Base-by-base conservation (phyloP, 2,797 vertebrate species). In the Phrynocephalus guinanensis region DNA sequence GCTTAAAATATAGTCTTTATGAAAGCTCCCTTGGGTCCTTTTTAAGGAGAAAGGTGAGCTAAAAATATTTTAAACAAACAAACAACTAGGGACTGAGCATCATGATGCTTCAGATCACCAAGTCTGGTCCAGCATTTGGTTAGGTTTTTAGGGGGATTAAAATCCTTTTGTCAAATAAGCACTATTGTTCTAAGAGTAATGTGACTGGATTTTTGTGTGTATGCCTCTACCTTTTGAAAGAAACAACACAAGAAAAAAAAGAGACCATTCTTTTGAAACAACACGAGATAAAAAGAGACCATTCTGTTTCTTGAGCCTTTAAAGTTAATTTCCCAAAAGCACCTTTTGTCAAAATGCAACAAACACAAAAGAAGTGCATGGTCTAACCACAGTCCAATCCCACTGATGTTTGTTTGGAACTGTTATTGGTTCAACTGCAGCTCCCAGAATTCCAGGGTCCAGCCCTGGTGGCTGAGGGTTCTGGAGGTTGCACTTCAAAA, bases 151-250 rank as follows among this genome's bases (percentile, higher is more conserved):
- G 13, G 52, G 52, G 52, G 13, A 13, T 9, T 9, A 13, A 56
- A 56, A 7, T 79, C 8, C 44, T 87, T 92, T 84, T 84, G 52
- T 84, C 92, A 48, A 9, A 5, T 30, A 90, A 90, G 50, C 7
- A 48, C 73, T 67, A 89, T 56, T 91, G 52, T 91, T 93, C 86
- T 88, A 76, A 87, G 91, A 94, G 77, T 1, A n/a, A 13, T 52
- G 48, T 86, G 76, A 84, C 4, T 88, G 52, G 73, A 88, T 79
- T 33, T 79, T 56, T 44, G 80, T 72, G 30, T 56, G 9, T 56
- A 13, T 15, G 50, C 79, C 18, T 82, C 75, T n/a, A n/a, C 33
- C 76, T 33, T 84, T 79, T 56, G 33, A 33, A 33, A 33, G 82
- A 70, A 85, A n/a, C 16, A 76, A 76, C 70, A 38, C 28, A 38